Evolutionary conservation across 92 coral and sea anemone species (phyloP).

Genomic region (Zoanthus solanderi): DNA sequence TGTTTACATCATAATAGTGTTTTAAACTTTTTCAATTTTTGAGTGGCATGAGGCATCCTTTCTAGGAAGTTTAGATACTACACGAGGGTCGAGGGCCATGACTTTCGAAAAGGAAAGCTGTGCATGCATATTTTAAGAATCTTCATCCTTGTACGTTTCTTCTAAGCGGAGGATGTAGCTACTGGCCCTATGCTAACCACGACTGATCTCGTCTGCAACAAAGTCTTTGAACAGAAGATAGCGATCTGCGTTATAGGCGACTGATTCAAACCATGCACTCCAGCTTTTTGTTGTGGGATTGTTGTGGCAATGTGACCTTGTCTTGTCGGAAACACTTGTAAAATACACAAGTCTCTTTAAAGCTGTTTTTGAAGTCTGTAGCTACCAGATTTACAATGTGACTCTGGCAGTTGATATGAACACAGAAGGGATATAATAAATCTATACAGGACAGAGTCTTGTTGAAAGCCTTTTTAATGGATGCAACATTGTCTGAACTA

Average conservation of each 20-base stretch:
- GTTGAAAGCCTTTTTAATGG: background rate
- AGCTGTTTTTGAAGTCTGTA: background rate
- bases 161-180: too few species aligned
- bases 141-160: too few species aligned
- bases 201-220: background rate
- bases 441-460: background rate
- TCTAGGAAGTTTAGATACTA: background rate
- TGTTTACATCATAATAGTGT: too few species aligned
- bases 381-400: background rate
- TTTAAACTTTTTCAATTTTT: slow-evolving; percentile 38
- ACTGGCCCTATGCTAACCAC: too few species aligned
- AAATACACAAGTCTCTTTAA: background rate
- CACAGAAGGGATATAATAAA: background rate
- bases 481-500: background rate
- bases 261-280: background rate
- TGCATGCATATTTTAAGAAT: too few species aligned
- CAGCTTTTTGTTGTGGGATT: background rate
- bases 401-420: background rate
- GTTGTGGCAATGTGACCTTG: background rate
- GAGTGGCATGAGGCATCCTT: slow-evolving; percentile 53
- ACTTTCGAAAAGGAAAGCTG: too few species aligned
- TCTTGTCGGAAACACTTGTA: background rate
- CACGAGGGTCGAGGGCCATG: too few species aligned
- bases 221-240: too few species aligned
- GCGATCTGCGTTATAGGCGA: too few species aligned